These are phyloP conservation scores for Steatocranus sp. DNA, from an alignment of 2,797 vertebrate genomes.

Conservation along the genomic window DNA sequence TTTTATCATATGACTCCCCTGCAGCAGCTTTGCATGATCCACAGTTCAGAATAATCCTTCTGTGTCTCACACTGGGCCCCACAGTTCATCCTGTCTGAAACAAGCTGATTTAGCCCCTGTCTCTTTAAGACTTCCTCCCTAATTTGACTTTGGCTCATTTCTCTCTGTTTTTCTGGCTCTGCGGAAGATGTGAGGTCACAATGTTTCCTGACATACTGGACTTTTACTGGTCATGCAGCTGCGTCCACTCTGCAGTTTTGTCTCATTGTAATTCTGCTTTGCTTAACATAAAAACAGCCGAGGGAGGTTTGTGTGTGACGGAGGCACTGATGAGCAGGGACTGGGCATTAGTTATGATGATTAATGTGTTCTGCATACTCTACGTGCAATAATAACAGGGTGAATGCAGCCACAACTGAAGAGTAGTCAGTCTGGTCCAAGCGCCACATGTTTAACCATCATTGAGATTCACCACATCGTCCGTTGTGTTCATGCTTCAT, in stretches of 20 bases:
- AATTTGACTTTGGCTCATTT: not conserved
- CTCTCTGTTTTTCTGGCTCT: not conserved
- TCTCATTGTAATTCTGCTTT: not conserved
- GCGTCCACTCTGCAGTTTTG: not conserved
- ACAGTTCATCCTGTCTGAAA: not conserved
- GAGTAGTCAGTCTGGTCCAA: not conserved
- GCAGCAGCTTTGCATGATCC: not conserved
- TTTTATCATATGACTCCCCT: not conserved
- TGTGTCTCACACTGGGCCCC: not conserved
- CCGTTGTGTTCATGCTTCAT: not conserved
- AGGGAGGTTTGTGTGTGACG: not conserved
- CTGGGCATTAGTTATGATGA: not conserved
- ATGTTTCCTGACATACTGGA: not conserved
- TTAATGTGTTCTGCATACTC: slow-evolving; percentile 9
- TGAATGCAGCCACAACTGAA: not conserved
- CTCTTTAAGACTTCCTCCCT: not conserved
- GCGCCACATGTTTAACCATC: not conserved
- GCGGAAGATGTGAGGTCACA: not conserved
- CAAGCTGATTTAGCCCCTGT: not conserved
- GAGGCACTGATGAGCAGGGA: slow-evolving; percentile 6
- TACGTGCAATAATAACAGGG: slow-evolving; percentile 2
- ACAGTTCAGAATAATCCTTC: not conserved
- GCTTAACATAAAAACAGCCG: not conserved
- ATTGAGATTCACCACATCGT: not conserved
- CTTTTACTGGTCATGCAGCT: not conserved